Base-by-base conservation (phyloP, 2,797 vertebrate species). In the Argya squamiceps region DNA sequence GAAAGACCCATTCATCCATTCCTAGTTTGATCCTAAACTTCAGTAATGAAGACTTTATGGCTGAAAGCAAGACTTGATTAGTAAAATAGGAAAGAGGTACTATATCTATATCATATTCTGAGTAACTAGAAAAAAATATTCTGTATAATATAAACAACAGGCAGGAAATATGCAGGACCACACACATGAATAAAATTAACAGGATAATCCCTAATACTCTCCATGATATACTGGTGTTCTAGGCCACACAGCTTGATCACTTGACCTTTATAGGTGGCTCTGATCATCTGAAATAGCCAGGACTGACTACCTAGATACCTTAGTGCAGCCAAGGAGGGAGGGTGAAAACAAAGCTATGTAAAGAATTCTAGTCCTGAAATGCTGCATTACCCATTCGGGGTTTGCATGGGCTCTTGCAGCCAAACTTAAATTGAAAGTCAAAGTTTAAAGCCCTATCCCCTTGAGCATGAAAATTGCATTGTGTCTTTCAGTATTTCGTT, bases 101-200 rank as follows among this genome's bases (percentile, higher is more conserved):
- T 92, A 5, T n/a, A 62, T 47, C 56, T 83, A 49, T 46, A 80
- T 43, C 0, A 0, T 65, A 49, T 87, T 79, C 55, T 63, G 27
- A 73, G 18, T 39, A 77, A 91, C 16, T 52, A 83, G 80, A 46
- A 91, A 80, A 77, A 85, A 70, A 68, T 26, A 43, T 22, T 80
- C 34, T 20, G 2, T 79, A 41, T 27, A 78, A 73, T n/a, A 32
- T 88, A 95, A 90, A 93, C 32, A 85, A 53, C 0, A 5, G 39
- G 19, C 65, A 92, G 80, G 73, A 95, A 93, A 90, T 88, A 95
- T 78, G 43, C 65, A 81, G 44, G 94, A 94, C 93, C 93, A 96
- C 96, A 97, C 89, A 86, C 79, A 50, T 4, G 30, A 95, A 90
- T 62, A 73, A 95, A 93, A 95, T 59, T 58, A 91, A 80, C 24